phyloP scores from a whole-genome alignment of 1,140 invertebrate genomes.

The Helicoverpa armigera region DNA sequence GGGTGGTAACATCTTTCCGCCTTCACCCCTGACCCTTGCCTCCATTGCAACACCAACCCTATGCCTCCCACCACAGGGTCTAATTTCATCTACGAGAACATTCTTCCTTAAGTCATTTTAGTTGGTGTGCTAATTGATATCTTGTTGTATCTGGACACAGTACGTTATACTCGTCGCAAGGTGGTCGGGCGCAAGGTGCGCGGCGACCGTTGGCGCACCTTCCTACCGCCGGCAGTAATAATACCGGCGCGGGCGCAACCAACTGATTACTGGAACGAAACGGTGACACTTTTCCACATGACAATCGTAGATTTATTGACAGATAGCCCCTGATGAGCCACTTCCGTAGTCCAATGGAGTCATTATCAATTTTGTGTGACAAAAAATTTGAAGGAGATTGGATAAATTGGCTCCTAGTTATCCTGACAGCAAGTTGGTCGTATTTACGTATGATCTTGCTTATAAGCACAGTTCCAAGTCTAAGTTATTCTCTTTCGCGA shows the following conservation, averaged over 20 bases:
- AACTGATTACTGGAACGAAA: constrained; percentile 52
- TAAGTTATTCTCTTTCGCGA: no score
- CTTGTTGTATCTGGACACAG: constrained; percentile 56
- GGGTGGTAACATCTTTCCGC: constrained; percentile 65
- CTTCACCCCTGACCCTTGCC: constrained; percentile 16
- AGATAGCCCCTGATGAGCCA: constrained; percentile 26
- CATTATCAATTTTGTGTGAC: constrained; percentile 27
- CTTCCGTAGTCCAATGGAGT: constrained; percentile 25
- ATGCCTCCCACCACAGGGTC: background rate
- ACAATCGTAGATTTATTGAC: constrained; percentile 40
- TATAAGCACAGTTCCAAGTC: no score
- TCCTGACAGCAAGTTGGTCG: background rate
- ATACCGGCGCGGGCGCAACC: constrained; percentile 46
- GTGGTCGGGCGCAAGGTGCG: constrained; percentile 50
- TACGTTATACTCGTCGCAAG: constrained; percentile 55
- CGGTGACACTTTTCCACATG: constrained; percentile 48
- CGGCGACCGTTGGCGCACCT: constrained; percentile 56
- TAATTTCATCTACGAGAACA: constrained; percentile 29
- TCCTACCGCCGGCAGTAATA: constrained; percentile 52
- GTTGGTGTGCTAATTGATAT: constrained; percentile 51
- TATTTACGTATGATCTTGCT: no score
- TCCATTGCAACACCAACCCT: constrained; percentile 42
- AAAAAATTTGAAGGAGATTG: constrained; percentile 5
- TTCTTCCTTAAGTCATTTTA: constrained; percentile 41
- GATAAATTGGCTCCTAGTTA: background rate